Evolutionary conservation across 2,888 invertebrate genomes (phyloP), one percentile per base, ranked within the genome.

Genomic region (Clitarchus hookeri): DNA sequence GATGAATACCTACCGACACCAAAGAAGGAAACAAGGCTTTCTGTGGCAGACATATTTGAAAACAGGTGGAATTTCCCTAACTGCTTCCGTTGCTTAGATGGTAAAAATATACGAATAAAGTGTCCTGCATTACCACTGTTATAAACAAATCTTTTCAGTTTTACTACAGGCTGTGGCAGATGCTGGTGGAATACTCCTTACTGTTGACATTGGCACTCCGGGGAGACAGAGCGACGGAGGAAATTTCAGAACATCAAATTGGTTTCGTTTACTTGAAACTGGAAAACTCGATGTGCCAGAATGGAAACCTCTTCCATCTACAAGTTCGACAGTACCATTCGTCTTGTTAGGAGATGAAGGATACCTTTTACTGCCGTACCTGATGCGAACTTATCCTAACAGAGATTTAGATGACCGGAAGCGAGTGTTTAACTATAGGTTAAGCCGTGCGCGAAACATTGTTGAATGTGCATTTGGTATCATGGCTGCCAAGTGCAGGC

Each of bases 371-470:
- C n/a, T n/a, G n/a, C n/a, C n/a, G n/a, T 82, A 27, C 27, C 16
- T 82, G 27, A 82, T 82, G 82, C 27, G 82, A 82, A 8, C 82
- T 82, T 82, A 82, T 27, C 82, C 82, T 11, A 16, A 44, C 0
- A 82, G 82, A 82, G 82, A 82, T 44, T 82, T 82, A 44, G 82
- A 27, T 82, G 82, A 27, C 4, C 36, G 44, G 27, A 82, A 82
- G 44, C 11, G 82, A 19, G 44, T 82, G 27, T 82, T 82, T 82
- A 82, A 82, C 26, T 82, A 82, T n/a, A 27, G 82, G 9, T 82
- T 82, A 44, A 82, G 82, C n/a, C 82, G 82, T 82, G 82, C 82
- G 19, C 13, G 82, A 44, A 82, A 27, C 27, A 82, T n/a, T 82
- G 82, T 82, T 82, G 82, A 82, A 82, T 82, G 27, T 6, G 27